A percentile compares a stretch with the other conserved stretches of the same genome.
phyloP scores from a whole-genome alignment of 92 coral and sea anemone genomes.

The Epizoanthus illoricatus region DNA sequence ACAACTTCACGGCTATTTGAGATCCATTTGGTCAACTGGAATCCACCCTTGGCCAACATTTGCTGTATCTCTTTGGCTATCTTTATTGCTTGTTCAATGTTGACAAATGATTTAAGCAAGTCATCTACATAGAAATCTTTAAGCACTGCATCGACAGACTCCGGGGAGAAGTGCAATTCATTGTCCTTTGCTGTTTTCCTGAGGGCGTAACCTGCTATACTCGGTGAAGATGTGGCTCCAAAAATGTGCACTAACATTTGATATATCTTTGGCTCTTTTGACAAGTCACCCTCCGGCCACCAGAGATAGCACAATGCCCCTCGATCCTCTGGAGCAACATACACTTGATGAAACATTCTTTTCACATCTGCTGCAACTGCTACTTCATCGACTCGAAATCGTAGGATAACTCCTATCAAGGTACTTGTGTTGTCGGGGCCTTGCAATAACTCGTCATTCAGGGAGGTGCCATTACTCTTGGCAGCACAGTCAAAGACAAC shows the following conservation, averaged over 20 bases:
- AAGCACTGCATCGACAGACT: constrained; percentile 18
- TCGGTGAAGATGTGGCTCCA: constrained; percentile 32
- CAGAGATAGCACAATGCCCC: constrained; percentile 65
- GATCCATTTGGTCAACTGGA: constrained; percentile 65
- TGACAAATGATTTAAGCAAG: constrained; percentile 28
- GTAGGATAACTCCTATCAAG: constrained; percentile 57
- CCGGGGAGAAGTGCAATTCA: constrained; percentile 7
- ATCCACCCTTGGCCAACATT: constrained; percentile 64
- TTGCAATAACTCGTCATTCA: constrained; percentile 59
- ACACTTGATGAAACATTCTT: constrained; percentile 67
- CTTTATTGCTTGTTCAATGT: neutral
- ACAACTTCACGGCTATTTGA: constrained; percentile 58
- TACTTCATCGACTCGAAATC: constrained; percentile 57
- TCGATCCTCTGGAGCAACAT: constrained; percentile 67
- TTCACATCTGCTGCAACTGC: constrained; percentile 68
- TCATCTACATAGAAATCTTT: constrained; percentile 40
- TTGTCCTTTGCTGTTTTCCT: constrained; percentile 37
- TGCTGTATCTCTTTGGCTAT: constrained; percentile 21
- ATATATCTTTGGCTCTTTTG: constrained; percentile 47
- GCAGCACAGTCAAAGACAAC: constrained; percentile 77
- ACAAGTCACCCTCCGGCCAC: constrained; percentile 69
- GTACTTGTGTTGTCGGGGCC: constrained; percentile 72
- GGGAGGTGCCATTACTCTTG: constrained; percentile 53
- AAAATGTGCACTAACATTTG: constrained; percentile 40
- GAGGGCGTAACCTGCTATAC: constrained; percentile 18